Percentiles rank a stretch among this genome's conserved stretches.
Conservation (phyloP, 2,888 invertebrate genomes). For the Philereme transversata region DNA sequence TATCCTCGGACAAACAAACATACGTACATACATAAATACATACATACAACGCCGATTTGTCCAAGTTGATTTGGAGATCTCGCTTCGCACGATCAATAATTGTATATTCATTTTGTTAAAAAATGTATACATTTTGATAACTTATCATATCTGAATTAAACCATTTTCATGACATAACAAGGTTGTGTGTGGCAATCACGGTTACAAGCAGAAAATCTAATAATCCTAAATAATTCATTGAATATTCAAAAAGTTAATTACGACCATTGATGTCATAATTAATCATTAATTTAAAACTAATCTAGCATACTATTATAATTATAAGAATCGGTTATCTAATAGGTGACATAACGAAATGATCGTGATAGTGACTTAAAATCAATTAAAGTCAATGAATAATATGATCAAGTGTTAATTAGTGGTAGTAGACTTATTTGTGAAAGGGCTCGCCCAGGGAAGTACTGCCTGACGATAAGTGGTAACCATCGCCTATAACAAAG, state of each 20-base stretch:
- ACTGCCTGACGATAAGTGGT: no score
- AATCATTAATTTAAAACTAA: constrained; percentile 36
- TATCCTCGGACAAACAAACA: no score
- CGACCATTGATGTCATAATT: constrained; percentile 36
- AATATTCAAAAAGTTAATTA: constrained; percentile 25
- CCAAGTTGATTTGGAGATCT: no score
- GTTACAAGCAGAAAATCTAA: constrained; percentile 23
- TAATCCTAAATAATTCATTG: constrained; percentile 21
- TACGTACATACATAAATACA: no score
- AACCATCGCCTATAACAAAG: no score
- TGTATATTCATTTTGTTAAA: no score
- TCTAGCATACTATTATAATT: constrained; percentile 34
- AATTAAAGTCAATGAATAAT: constrained; percentile 11
- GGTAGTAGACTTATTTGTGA: no score
- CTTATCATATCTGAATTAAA: background rate
- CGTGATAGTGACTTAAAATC: constrained; percentile 19
- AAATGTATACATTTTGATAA: no score
- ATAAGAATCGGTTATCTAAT: constrained; percentile 33
- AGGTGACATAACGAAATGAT: constrained; percentile 34
- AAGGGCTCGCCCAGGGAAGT: no score
- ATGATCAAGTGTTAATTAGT: constrained; percentile 5
- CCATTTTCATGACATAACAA: constrained; percentile 17
- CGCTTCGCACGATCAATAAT: no score
- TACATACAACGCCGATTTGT: no score
- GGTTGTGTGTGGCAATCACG: constrained; percentile 6